phyloP scores from a whole-genome alignment of 1,140 invertebrate species.

The Drosophila nigrodunni region DNA sequence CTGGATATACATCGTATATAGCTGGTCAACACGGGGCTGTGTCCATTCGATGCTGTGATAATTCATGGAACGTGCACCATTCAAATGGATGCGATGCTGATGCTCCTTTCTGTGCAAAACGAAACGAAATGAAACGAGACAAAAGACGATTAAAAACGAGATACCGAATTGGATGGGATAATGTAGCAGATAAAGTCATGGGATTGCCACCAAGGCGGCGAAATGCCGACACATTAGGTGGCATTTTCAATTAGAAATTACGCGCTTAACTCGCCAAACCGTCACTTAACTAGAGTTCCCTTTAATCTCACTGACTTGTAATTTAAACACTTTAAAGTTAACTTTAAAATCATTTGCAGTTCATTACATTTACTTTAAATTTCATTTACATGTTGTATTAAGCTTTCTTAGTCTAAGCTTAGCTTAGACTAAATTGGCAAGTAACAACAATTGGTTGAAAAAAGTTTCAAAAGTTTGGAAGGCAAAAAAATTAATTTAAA shows the following conservation, averaged over 20 bases:
- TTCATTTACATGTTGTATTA: no score
- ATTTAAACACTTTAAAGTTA: no score
- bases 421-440: no score
- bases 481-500: no score
- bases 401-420: no score
- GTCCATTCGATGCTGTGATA: constrained; percentile 95
- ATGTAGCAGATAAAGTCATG: constrained; percentile 23
- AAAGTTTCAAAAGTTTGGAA: no score
- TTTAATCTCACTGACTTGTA: no score
- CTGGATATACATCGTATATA: constrained; percentile 92
- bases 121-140: background rate
- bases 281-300: no score
- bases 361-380: no score
- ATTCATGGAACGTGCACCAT: constrained; percentile 88
- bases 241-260: constrained; percentile 30
- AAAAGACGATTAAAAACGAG: background rate
- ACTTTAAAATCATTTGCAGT: no score
- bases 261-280: background rate
- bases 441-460: no score
- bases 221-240: constrained; percentile 19
- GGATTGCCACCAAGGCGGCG: background rate
- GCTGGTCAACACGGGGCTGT: constrained; percentile 89
- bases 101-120: constrained; percentile 83
- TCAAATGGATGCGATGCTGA: constrained; percentile 83
- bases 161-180: background rate